phyloP scores from a whole-genome alignment of 2,888 invertebrate species.

The Mesochorus sp. region DNA sequence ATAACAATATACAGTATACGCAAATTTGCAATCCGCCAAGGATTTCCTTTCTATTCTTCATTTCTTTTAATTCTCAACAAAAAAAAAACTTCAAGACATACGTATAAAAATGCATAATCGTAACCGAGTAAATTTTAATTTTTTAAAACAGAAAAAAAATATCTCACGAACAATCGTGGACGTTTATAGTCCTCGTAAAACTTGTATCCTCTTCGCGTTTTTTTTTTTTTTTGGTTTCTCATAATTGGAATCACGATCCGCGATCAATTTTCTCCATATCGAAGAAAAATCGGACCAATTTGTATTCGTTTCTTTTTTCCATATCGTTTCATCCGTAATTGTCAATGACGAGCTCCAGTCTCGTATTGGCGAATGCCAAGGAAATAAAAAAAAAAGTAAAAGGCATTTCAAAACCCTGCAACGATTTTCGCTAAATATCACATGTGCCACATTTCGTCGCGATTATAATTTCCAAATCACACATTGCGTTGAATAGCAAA shows the following conservation, averaged over 20 bases:
- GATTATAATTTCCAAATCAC: constrained; percentile 46
- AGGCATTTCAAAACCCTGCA: constrained; percentile 1
- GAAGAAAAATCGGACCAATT: constrained; percentile 17
- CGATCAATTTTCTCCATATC: constrained; percentile 2
- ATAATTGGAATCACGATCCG: constrained; percentile 26
- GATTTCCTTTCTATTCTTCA: neutral
- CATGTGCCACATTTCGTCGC: constrained; percentile 47
- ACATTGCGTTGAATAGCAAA: constrained; percentile 23
- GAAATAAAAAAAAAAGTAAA: neutral
- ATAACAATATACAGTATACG: constrained; percentile 27
- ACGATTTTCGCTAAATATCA: constrained; percentile 54
- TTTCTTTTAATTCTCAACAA: neutral
- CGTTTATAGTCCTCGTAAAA: constrained; percentile 44
- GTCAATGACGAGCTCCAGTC: constrained; percentile 54
- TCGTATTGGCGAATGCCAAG: constrained; percentile 26
- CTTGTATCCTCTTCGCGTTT: neutral
- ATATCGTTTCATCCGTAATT: constrained; percentile 18
- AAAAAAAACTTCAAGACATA: constrained; percentile 20
- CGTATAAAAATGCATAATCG: constrained; percentile 34
- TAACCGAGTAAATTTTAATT: constrained; percentile 25
- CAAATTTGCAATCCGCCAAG: neutral
- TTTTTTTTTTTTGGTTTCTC: constrained; percentile 32
- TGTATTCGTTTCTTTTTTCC: constrained; percentile 5
- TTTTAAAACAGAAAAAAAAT: neutral
- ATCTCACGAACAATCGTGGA: constrained; percentile 27